Conservation (phyloP, 2,797 vertebrate species). For the Apodemus agrarius region DNA sequence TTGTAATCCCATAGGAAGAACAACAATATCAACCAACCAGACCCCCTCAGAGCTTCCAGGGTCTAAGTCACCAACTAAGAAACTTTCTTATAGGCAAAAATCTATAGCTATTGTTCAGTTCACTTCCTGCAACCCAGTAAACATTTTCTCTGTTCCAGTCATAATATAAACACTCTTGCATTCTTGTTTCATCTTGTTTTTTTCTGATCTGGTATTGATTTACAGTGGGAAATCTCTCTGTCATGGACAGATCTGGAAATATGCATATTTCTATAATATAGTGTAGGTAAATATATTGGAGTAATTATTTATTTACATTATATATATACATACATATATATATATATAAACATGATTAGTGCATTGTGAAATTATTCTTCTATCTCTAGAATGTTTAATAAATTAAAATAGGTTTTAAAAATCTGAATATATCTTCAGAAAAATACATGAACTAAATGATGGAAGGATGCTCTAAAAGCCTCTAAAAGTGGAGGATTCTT, state of each 20-base stretch:
- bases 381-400: neutral
- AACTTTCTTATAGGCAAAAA: neutral
- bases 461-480: rapidly evolving
- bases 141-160: neutral
- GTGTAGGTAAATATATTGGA: neutral
- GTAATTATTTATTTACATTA: neutral
- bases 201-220: neutral
- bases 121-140: neutral
- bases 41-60: too few relatives aligned
- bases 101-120: neutral
- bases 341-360: neutral
- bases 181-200: neutral
- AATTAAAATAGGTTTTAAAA: neutral
- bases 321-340: too few relatives aligned
- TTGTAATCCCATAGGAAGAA: too few relatives aligned
- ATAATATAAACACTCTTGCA: neutral
- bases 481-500: neutral
- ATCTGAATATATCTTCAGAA: neutral
- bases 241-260: neutral
- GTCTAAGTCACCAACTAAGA: neutral
- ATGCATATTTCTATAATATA: neutral
- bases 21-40: too few relatives aligned
- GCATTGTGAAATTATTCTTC: slow-evolving; percentile 18
- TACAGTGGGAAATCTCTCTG: neutral
- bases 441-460: neutral